These are phyloP conservation scores for Halcyon badia DNA, from an alignment of 2,797 vertebrate genomes.

Conservation along the genomic window DNA sequence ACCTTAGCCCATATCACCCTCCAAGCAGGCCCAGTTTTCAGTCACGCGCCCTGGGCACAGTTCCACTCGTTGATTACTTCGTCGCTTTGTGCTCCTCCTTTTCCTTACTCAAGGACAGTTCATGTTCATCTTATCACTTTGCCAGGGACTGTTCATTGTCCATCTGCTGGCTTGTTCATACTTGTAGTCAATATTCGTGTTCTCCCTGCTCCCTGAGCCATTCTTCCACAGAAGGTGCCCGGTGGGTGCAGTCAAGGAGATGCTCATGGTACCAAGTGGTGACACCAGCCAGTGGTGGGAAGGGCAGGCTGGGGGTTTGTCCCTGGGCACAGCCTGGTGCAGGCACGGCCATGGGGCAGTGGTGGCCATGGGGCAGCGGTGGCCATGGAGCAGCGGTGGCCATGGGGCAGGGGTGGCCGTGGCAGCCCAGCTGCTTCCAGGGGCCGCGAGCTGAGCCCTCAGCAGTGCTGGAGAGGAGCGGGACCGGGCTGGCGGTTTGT, in stretches of 20 bases:
- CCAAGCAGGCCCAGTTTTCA: too few relatives aligned
- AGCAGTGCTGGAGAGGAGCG: accelerated
- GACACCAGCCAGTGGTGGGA: accelerated
- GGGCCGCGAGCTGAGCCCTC: accelerated
- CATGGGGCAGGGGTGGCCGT: accelerated
- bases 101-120: too few relatives aligned
- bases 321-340: accelerated
- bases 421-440: accelerated
- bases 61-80: too few relatives aligned
- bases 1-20: too few relatives aligned
- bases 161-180: too few relatives aligned
- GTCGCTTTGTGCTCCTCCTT: too few relatives aligned
- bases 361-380: accelerated
- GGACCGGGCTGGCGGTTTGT: constrained; percentile 11
- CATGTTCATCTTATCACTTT: too few relatives aligned
- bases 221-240: neutral
- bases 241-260: neutral
- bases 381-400: accelerated
- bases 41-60: too few relatives aligned
- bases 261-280: neutral
- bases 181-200: too few relatives aligned
- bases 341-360: accelerated
- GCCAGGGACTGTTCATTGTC: too few relatives aligned
- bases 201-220: too few relatives aligned
- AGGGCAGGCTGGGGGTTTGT: neutral